These are phyloP conservation scores for Asobara japonica DNA, from an alignment of 1,140 invertebrate genomes.

Conservation along the genomic window DNA sequence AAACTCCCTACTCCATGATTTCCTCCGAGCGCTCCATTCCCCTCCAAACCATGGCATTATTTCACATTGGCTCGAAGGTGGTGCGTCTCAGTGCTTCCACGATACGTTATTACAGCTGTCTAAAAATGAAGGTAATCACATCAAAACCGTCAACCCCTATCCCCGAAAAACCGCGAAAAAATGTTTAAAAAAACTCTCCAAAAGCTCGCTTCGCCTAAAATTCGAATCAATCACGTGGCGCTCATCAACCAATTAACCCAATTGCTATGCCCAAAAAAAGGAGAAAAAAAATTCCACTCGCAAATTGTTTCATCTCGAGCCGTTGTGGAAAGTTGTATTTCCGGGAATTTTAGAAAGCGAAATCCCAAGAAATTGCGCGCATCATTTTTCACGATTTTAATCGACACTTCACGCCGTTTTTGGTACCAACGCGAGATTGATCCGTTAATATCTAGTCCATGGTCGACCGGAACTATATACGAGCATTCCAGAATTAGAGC, in stretches of 20 bases:
- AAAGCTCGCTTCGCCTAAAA: too few species aligned
- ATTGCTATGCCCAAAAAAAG: too few species aligned
- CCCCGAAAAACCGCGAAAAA: not conserved
- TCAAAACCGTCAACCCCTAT: too few species aligned
- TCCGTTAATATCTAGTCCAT: slow-evolving; percentile 8
- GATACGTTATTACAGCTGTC: slow-evolving; percentile 50
- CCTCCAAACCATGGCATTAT: slow-evolving; percentile 60
- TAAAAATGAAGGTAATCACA: slow-evolving; percentile 61
- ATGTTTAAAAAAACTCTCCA: too few species aligned
- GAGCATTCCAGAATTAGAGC: slow-evolving; percentile 18
- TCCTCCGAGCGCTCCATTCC: slow-evolving; percentile 23
- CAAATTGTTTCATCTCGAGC: too few species aligned
- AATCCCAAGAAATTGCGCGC: not conserved
- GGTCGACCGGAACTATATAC: not conserved
- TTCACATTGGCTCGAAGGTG: slow-evolving; percentile 52
- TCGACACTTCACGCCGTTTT: not conserved
- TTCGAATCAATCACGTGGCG: too few species aligned
- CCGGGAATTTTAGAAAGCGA: not conserved
- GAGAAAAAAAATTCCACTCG: too few species aligned
- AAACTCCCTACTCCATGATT: not conserved
- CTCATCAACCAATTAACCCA: too few species aligned
- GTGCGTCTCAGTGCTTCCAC: slow-evolving; percentile 50
- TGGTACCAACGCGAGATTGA: not conserved
- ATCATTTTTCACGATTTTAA: not conserved
- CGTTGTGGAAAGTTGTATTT: slow-evolving; percentile 3